phyloP scores from a whole-genome alignment of 1,140 invertebrate species.

The Drosophila lacertosa region DNA sequence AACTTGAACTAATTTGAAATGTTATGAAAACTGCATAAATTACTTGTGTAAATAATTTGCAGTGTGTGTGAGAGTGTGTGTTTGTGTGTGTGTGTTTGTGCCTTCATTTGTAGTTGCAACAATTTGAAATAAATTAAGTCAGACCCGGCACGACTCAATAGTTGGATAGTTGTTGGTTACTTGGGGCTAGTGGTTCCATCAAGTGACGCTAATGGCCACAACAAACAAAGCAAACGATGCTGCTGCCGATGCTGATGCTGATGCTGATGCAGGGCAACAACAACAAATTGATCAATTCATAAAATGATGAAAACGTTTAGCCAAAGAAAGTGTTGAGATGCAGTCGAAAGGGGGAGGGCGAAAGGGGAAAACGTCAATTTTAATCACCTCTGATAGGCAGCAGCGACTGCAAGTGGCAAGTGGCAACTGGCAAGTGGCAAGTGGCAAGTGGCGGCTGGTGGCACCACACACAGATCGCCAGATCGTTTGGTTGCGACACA shows the following conservation, averaged over 20 bases:
- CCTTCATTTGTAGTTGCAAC: slow-evolving; percentile 57
- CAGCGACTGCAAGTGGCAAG: neutral
- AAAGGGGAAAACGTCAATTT: slow-evolving; percentile 78
- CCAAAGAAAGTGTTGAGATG: slow-evolving; percentile 69
- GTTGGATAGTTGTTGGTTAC: slow-evolving; percentile 5
- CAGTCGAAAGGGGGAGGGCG: too few species aligned
- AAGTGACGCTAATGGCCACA: slow-evolving; percentile 80
- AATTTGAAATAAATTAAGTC: slow-evolving; percentile 79
- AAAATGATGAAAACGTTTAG: slow-evolving; percentile 80
- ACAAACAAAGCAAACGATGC: slow-evolving; percentile 78
- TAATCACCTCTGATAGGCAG: slow-evolving; percentile 70
- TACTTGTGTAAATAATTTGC: slow-evolving; percentile 71
- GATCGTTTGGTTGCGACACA: slow-evolving; percentile 61
- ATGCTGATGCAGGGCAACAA: slow-evolving; percentile 49
- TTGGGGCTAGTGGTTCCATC: slow-evolving; percentile 40
- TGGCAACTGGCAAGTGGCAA: slow-evolving; percentile 9
- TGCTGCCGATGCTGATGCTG: slow-evolving; percentile 64
- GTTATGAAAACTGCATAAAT: slow-evolving; percentile 66
- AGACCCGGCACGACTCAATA: slow-evolving; percentile 36
- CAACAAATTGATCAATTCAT: slow-evolving; percentile 82
- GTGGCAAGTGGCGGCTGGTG: neutral
- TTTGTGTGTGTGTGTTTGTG: neutral
- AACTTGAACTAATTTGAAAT: slow-evolving; percentile 55
- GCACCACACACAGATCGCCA: slow-evolving; percentile 32
- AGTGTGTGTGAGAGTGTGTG: neutral